Percentiles rank a stretch among this genome's conserved stretches.
These are phyloP conservation scores for Drosophila parabipectinata DNA, from an alignment of 1,140 invertebrate species.

Conservation along the genomic window DNA sequence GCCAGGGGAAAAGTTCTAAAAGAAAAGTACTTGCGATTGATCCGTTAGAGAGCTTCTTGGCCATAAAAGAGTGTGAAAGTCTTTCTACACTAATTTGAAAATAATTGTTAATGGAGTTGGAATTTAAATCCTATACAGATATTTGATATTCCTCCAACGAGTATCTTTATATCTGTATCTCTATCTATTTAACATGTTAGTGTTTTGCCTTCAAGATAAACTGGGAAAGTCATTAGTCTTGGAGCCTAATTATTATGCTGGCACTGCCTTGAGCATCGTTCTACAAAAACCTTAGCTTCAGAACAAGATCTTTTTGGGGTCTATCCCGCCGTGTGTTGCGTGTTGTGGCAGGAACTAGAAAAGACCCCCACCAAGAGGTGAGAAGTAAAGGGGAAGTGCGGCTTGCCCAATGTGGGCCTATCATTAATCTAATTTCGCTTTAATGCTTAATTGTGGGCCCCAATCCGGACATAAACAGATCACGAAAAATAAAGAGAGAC, in stretches of 20 bases:
- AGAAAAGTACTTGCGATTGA: constrained; percentile 22
- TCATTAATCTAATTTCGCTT: constrained; percentile 81
- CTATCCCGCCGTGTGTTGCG: constrained; percentile 44
- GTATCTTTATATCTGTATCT: constrained; percentile 13
- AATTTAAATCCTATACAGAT: not conserved
- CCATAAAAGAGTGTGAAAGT: constrained; percentile 1
- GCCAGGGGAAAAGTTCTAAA: constrained; percentile 11
- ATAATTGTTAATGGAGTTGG: not conserved
- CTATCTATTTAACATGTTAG: constrained; percentile 46
- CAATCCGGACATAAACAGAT: not conserved
- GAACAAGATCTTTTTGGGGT: constrained; percentile 48
- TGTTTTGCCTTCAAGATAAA: constrained; percentile 40
- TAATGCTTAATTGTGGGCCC: constrained; percentile 59
- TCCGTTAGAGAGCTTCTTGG: not conserved
- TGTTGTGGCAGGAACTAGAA: constrained; percentile 42
- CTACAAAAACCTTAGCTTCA: constrained; percentile 54
- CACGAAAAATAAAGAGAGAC: not conserved
- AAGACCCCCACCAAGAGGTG: not conserved
- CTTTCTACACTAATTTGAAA: not conserved
- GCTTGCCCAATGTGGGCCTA: constrained; percentile 62
- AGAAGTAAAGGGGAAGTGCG: not conserved
- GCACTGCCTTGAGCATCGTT: constrained; percentile 30
- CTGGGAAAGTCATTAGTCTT: constrained; percentile 68
- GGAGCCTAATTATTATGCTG: constrained; percentile 65
- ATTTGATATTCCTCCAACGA: not conserved